Evolutionary conservation across 2,113 vertebrate species (phyloP).

Genomic region (Pycnonotus jocosus): DNA sequence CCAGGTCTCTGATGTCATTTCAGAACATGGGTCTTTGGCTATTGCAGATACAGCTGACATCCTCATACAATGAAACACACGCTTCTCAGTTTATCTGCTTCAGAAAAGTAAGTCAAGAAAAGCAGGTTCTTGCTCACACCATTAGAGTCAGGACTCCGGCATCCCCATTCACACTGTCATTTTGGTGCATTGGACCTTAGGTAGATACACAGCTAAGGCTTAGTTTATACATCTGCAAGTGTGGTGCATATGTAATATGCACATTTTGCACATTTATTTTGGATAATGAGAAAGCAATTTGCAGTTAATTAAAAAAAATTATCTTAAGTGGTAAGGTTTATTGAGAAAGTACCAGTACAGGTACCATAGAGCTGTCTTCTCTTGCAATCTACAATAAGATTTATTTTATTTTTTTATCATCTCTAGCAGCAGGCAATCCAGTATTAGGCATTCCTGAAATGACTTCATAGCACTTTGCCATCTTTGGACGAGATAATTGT

Average conservation of each 20-base stretch:
- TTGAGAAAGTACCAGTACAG: background rate
- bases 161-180: background rate
- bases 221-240: background rate
- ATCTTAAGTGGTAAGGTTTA: background rate
- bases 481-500: background rate
- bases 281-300: background rate
- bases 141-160: background rate
- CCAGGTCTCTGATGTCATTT: constrained; percentile 20
- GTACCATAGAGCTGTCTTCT: background rate
- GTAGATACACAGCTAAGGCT: background rate
- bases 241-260: background rate
- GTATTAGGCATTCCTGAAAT: background rate
- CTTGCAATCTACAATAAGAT: background rate
- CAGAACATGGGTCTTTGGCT: background rate
- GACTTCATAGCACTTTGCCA: background rate
- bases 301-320: background rate
- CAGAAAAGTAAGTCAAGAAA: background rate
- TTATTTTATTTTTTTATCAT: background rate
- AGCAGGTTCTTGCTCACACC: background rate
- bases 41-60: background rate
- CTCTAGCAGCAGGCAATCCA: background rate
- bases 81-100: background rate
- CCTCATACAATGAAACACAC: background rate
- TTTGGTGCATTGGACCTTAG: background rate
- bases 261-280: background rate